Evolutionary conservation across 2,797 vertebrate genomes (phyloP).

Genomic region (Ctenopoma kingsleyae): DNA sequence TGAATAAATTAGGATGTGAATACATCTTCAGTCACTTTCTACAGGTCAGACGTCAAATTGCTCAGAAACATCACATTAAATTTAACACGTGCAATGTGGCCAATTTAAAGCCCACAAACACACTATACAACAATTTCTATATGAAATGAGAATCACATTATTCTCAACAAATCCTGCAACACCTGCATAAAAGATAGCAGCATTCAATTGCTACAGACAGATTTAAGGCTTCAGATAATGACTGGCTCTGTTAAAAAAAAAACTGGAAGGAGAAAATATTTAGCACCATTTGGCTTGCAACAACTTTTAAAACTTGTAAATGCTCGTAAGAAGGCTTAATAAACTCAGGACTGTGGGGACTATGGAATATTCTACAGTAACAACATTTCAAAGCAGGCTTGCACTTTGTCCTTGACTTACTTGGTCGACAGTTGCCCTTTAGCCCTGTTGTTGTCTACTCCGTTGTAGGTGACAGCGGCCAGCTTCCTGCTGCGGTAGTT

Average conservation of each 20-base stretch:
- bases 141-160: not conserved
- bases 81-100: not conserved
- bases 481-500: slow-evolving; percentile 99
- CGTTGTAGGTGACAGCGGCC: slow-evolving; percentile 98
- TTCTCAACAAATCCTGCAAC: not conserved
- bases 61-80: not conserved
- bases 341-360: too few species aligned
- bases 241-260: too few species aligned
- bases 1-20: slow-evolving; percentile 1
- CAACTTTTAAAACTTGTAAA: not conserved
- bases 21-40: not conserved
- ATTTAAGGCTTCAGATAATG: not conserved
- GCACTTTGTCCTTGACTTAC: slow-evolving; percentile 82
- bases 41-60: not conserved
- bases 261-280: too few species aligned
- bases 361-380: not conserved
- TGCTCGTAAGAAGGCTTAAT: too few species aligned
- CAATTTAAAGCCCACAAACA: not conserved
- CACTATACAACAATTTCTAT: not conserved
- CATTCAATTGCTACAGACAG: too few species aligned
- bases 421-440: slow-evolving; percentile 95
- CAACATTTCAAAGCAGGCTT: not conserved
- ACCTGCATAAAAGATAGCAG: not conserved
- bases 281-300: not conserved
- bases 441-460: slow-evolving; percentile 96